phyloP scores from a whole-genome alignment of 2,797 vertebrate species.

The Micropoecilia bifurca region DNA sequence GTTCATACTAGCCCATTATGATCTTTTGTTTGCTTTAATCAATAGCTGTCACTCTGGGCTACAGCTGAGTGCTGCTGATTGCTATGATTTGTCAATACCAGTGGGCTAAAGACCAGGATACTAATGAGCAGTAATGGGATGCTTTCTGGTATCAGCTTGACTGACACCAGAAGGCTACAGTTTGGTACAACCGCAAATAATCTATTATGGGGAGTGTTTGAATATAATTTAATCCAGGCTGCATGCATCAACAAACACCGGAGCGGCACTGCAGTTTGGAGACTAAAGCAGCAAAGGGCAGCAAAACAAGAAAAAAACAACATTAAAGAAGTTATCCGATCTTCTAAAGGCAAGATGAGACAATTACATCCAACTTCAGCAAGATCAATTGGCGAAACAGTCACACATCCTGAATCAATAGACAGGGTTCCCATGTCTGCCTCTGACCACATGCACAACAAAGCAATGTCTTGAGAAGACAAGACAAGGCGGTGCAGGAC shows the following conservation, averaged over 20 bases:
- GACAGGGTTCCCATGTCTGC: conserved; percentile 35
- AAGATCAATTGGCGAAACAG: conserved; percentile 9
- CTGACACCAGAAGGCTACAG: conserved; percentile 46
- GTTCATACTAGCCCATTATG: conserved; percentile 66
- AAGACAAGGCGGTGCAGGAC: conserved; percentile 59
- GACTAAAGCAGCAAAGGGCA: neutral
- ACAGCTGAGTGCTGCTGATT: conserved; percentile 66
- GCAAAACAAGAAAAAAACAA: neutral
- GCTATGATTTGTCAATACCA: conserved; percentile 70
- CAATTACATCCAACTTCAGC: conserved; percentile 10
- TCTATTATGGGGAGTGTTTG: conserved; percentile 43
- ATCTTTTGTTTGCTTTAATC: conserved; percentile 73
- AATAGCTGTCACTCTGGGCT: conserved; percentile 73
- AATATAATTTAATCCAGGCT: conserved; percentile 14
- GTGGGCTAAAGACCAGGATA: conserved; percentile 66
- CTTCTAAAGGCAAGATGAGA: neutral
- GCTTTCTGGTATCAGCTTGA: conserved; percentile 55
- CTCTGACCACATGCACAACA: conserved; percentile 28
- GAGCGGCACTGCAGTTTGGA: neutral
- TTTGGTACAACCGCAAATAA: conserved; percentile 52
- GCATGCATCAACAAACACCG: conserved; percentile 25
- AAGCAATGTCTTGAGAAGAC: conserved; percentile 46
- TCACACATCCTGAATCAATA: conserved; percentile 24
- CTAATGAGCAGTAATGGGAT: conserved; percentile 73
- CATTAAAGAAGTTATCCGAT: conserved; percentile 28